Conservation (phyloP, 1,140 invertebrate genomes). For the Solen grandis region DNA sequence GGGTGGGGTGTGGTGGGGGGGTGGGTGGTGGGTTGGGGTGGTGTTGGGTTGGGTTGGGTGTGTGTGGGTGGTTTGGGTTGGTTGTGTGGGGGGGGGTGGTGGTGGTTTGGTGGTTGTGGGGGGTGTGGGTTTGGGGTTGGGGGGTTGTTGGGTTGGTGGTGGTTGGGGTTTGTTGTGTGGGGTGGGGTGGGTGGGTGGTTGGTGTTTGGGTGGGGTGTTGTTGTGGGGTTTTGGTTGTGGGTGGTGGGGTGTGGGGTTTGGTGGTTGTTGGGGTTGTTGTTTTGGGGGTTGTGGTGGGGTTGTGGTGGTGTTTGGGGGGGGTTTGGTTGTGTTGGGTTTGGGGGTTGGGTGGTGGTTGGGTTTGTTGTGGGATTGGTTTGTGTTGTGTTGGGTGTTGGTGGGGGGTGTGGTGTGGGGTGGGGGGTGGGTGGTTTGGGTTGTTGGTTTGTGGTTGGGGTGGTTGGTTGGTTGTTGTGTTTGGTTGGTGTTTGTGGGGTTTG, state of each 20-base stretch:
- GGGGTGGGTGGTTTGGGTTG: background rate
- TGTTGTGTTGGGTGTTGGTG: background rate
- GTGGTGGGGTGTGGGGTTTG: background rate
- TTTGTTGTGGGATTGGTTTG: background rate
- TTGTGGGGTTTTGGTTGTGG: background rate
- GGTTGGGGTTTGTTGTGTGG: background rate
- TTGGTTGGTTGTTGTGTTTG: too few relatives aligned
- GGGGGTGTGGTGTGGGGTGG: background rate
- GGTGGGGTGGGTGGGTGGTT: background rate
- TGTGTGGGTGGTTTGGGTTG: background rate
- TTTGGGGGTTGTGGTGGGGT: background rate
- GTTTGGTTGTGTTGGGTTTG: background rate
- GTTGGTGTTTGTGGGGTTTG: background rate
- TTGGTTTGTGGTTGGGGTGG: background rate
- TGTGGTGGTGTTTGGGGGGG: background rate
- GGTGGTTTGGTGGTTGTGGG: background rate
- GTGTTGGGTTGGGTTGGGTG: background rate
- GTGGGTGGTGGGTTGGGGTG: background rate
- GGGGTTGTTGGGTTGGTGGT: background rate
- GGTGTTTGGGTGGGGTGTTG: background rate
- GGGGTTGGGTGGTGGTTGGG: background rate
- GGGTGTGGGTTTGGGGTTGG: background rate
- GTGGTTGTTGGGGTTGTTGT: background rate
- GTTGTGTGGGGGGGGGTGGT: background rate
- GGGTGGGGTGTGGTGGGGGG: background rate